Evolutionary conservation across 2,113 vertebrate species (phyloP).

Genomic region (Eublepharis macularius): DNA sequence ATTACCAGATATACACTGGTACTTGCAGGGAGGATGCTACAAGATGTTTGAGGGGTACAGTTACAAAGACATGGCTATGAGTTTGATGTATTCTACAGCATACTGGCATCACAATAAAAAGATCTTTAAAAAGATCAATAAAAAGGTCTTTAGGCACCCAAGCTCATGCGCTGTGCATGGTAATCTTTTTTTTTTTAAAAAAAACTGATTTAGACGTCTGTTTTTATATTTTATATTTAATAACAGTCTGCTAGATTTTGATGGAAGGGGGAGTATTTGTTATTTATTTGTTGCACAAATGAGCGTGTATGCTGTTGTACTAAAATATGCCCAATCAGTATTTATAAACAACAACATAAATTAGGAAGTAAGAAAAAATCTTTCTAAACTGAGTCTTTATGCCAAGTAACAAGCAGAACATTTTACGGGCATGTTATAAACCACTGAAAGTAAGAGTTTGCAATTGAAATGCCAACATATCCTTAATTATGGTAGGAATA

Average conservation of each 20-base stretch:
- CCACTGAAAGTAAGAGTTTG: slow-evolving; percentile 73
- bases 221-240: slow-evolving; percentile 44
- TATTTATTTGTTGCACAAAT: slow-evolving; percentile 54
- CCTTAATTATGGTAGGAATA: slow-evolving; percentile 74
- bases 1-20: neutral
- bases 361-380: slow-evolving; percentile 55
- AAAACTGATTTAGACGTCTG: neutral
- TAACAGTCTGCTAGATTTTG: slow-evolving; percentile 62
- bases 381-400: slow-evolving; percentile 53
- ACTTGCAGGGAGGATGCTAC: no score
- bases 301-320: slow-evolving; percentile 39
- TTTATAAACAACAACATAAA: slow-evolving; percentile 39
- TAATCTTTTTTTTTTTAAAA: neutral
- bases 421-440: slow-evolving; percentile 71
- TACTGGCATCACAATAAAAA: neutral
- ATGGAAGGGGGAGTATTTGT: slow-evolving; percentile 34
- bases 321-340: slow-evolving; percentile 33
- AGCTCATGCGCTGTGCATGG: neutral
- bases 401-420: slow-evolving; percentile 65
- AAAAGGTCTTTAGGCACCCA: neutral
- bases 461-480: slow-evolving; percentile 74
- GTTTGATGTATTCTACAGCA: neutral
- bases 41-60: neutral
- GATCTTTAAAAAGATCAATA: neutral
- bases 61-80: neutral